phyloP scores from a whole-genome alignment of 2,888 invertebrate genomes.

The Drosophila helvetica region DNA sequence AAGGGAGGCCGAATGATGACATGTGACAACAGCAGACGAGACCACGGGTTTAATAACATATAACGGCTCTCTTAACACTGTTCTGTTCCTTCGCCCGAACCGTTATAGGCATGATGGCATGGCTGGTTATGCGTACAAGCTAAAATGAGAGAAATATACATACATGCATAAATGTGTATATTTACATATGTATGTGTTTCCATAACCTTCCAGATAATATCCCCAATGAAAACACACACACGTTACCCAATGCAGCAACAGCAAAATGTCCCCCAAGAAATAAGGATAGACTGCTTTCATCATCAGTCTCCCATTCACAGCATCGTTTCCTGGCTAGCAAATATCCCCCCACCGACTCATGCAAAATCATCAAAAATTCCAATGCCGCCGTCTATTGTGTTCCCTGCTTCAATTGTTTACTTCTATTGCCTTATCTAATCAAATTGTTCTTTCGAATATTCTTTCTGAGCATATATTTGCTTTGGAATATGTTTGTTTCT shows the following conservation, averaged over 20 bases:
- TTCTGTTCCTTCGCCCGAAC: conserved; percentile 33
- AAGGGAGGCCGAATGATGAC: conserved; percentile 9
- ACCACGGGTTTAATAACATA: conserved; percentile 37
- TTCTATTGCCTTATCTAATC: not conserved
- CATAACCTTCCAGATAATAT: too few species aligned
- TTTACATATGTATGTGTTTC: too few species aligned
- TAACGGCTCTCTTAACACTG: conserved; percentile 47
- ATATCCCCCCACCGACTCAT: not conserved
- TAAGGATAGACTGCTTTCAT: too few species aligned
- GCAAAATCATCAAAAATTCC: not conserved
- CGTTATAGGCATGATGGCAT: conserved; percentile 23
- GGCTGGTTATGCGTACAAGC: not conserved
- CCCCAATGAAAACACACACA: too few species aligned
- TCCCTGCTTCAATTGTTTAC: not conserved
- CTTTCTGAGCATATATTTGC: not conserved
- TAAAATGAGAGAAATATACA: too few species aligned
- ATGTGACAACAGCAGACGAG: conserved; percentile 38
- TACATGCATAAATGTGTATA: too few species aligned
- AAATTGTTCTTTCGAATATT: not conserved
- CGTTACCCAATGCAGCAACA: not conserved
- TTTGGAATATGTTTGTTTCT: not conserved
- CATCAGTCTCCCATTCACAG: too few species aligned
- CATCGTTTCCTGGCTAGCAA: not conserved
- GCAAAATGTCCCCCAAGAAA: not conserved
- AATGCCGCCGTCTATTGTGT: too few species aligned